Base-by-base conservation (phyloP, 2,888 invertebrate genomes). In the Lasioglossum leucozonium region DNA sequence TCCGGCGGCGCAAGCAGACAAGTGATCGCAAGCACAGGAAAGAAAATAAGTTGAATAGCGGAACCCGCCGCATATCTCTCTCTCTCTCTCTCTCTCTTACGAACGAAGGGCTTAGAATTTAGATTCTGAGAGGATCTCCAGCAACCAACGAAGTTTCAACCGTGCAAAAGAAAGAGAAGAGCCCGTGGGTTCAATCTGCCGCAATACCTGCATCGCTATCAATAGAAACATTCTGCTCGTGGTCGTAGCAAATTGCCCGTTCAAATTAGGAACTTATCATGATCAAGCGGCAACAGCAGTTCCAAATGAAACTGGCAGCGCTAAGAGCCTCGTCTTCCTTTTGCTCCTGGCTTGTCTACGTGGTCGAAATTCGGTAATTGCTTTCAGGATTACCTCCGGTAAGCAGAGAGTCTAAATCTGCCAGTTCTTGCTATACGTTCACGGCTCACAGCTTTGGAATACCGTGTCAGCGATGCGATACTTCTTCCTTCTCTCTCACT, bases 311-410 rank as follows among this genome's bases (percentile, higher is more conserved):
- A 85, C 85, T 37, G 72, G 71, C 74, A 65, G 65, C 86, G 47
- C 67, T 71, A 77, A 79, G 82, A 77, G 73, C 73, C 62, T 37
- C 22, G 69, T 47, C 30, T 83, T 81, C 86, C 86, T 85, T 88
- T 87, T 87, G 80, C 80, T 72, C 76, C 78, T 18, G 65, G 79
- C 81, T 42, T 81, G 83, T 84, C 80, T 79, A 81, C 80, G 78
- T 87, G 88, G 85, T 87, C 84, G 90, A 93, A 93, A 92, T 93
- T 92, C 90, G 90, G 90, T 92, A 93, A 93, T 93, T 93, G 91
- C 92, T 93, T 92, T 90, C 89, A 88, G 88, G 88, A 92, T 92
- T 92, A 92, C 91, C 87, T 86, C 88, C 85, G 87, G 88, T 85
- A 87, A 90, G 81, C 86, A 87, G 87, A 22, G 85, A 90, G 89